A percentile compares a stretch with the other conserved stretches of the same genome.
Evolutionary conservation across 2,113 vertebrate species (phyloP).

Genomic region (Hyperopisus bebe): DNA sequence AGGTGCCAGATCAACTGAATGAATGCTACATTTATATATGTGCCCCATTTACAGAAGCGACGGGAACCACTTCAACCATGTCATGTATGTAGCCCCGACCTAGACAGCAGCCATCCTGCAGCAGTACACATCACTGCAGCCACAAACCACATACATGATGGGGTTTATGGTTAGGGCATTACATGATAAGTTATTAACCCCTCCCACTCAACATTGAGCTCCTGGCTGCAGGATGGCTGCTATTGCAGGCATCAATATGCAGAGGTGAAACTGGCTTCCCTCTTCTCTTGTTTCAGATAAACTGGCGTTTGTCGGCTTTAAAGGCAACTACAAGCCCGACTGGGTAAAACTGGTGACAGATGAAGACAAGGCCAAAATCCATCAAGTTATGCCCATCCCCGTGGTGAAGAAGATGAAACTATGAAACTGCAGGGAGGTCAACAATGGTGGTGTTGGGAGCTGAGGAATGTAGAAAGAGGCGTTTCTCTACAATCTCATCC

Average conservation of each 20-base stretch:
- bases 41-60: no score
- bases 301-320: constrained; percentile 74
- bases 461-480: neutral
- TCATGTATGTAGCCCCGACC: no score
- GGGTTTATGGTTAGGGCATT: no score
- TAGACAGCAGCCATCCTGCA: no score
- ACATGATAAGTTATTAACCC: no score
- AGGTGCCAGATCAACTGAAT: neutral
- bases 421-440: constrained; percentile 49
- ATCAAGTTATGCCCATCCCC: constrained; percentile 74
- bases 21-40: no score
- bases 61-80: no score
- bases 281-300: constrained; percentile 46
- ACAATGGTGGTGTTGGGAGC: constrained; percentile 9
- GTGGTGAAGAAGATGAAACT: constrained; percentile 75
- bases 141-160: no score
- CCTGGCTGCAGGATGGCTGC: no score
- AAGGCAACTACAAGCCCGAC: constrained; percentile 67
- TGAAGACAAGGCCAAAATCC: constrained; percentile 68
- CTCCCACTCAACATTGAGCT: no score
- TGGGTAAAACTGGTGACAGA: constrained; percentile 70
- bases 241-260: neutral
- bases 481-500: neutral
- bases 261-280: neutral
- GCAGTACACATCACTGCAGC: no score